phyloP scores from a whole-genome alignment of 2,797 vertebrate species.

The Glossophaga mutica region DNA sequence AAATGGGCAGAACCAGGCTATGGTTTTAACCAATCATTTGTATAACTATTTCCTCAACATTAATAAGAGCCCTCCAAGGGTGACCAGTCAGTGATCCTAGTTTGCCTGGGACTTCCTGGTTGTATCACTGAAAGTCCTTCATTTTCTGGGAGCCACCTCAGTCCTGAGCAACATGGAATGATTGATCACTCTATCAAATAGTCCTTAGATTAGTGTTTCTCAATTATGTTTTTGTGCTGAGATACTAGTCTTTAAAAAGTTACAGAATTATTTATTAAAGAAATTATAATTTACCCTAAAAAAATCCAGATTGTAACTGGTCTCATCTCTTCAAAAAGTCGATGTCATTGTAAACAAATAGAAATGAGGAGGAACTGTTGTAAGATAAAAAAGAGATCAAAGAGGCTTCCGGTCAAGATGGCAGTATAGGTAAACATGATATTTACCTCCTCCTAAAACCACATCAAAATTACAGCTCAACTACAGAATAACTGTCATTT shows the following conservation, averaged over 20 bases:
- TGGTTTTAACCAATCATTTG: not conserved
- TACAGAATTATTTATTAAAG: not conserved
- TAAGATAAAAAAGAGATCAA: not conserved
- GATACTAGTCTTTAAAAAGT: not conserved
- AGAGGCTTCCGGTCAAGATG: not conserved
- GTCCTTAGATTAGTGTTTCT: not conserved
- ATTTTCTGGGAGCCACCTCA: not conserved
- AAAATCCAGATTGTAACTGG: not conserved
- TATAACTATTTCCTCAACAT: not conserved
- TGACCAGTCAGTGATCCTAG: not conserved
- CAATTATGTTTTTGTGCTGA: not conserved
- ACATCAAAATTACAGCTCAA: not conserved
- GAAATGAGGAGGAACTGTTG: not conserved
- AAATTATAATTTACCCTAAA: not conserved
- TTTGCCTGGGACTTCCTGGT: not conserved
- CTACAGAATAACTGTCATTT: not conserved
- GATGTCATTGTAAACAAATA: not conserved
- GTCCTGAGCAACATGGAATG: not conserved
- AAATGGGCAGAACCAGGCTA: not conserved
- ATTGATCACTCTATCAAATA: not conserved
- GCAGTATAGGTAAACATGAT: not conserved
- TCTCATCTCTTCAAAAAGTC: not conserved
- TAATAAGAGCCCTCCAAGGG: not conserved
- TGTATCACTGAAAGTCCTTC: not conserved
- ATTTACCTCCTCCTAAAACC: not conserved